phyloP scores from a whole-genome alignment of 2,113 vertebrate genomes.

The Perca schrenkii region DNA sequence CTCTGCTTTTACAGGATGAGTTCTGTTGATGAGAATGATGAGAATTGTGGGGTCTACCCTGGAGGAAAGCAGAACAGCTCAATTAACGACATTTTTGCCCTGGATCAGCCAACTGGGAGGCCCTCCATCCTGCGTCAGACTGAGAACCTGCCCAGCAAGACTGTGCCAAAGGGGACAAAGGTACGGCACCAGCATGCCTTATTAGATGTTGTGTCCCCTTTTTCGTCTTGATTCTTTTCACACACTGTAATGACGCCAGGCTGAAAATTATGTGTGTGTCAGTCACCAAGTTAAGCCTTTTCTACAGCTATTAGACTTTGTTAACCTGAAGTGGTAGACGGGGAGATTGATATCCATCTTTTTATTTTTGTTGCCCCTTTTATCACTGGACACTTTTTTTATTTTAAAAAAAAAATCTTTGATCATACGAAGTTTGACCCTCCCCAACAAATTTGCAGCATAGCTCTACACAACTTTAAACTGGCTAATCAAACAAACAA shows the following conservation, averaged over 20 bases:
- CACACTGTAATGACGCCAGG: background rate
- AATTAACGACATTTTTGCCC: conserved; percentile 83
- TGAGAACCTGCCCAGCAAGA: conserved; percentile 90
- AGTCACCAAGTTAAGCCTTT: background rate
- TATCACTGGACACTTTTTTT: background rate
- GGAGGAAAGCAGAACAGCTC: conserved; percentile 68
- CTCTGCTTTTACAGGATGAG: conserved; percentile 88
- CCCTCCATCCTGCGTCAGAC: conserved; percentile 90
- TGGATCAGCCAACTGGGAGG: conserved; percentile 86
- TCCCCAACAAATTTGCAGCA: background rate
- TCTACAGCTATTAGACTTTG: background rate
- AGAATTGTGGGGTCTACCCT: conserved; percentile 80
- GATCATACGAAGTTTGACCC: background rate
- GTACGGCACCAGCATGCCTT: conserved; percentile 49
- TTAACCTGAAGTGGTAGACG: background rate
- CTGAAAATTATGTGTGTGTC: background rate
- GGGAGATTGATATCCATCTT: background rate
- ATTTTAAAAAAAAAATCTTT: no score
- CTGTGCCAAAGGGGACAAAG: conserved; percentile 84
- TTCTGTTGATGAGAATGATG: conserved; percentile 85
- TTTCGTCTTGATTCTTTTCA: background rate
- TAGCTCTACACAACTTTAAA: background rate
- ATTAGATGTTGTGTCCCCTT: background rate
- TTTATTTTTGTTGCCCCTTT: background rate
- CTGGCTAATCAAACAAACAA: background rate